Base-by-base conservation (phyloP, 2,888 invertebrate species). In the Drosophila bunnanda region DNA sequence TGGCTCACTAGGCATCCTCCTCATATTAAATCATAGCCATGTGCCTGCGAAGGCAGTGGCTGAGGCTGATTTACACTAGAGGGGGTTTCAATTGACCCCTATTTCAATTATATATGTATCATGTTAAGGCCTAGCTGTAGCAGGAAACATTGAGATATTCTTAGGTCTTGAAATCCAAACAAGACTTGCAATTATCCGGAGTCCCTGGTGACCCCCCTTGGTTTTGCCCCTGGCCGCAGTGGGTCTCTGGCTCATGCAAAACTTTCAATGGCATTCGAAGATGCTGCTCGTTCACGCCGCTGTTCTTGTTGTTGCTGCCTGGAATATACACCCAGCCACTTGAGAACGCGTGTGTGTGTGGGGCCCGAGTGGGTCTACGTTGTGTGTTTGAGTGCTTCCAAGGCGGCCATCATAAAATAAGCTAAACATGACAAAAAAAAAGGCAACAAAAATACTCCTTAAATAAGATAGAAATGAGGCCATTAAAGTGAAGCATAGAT, bases 231-330 rank as follows among this genome's bases (percentile, higher is more conserved):
- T n/a, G 22, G 22, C 3, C 0, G 8, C 1, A 9, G 54, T 5
- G 36, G 20, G 32, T 17, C 41, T 15, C 32, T 48, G 60, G 36
- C 76, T 69, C 73, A 76, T 76, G 76, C 76, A 72, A 85, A 81
- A 85, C 86, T 81, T 81, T 85, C 86, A 81, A 77, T 85, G 80
- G 70, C 80, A 60, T 69, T 79, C 60, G 58, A 53, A 46, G 62
- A 60, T 64, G 62, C 54, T 73, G 67, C 59, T 22, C 61, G 60
- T 62, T 73, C 69, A 43, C 75, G 78, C 54, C 79, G 78, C 64
- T 56, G 57, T 75, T 78, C 75, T 80, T 84, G 73, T 70, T 58
- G 52, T 64, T 72, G 56, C 64, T 60, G 53, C 46, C 56, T 46
- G 69, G 50, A 55, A 55, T 44, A 57, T 17, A 69, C 43, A 60